phyloP scores from a whole-genome alignment of 2,888 invertebrate species.

The Macaria liturata region DNA sequence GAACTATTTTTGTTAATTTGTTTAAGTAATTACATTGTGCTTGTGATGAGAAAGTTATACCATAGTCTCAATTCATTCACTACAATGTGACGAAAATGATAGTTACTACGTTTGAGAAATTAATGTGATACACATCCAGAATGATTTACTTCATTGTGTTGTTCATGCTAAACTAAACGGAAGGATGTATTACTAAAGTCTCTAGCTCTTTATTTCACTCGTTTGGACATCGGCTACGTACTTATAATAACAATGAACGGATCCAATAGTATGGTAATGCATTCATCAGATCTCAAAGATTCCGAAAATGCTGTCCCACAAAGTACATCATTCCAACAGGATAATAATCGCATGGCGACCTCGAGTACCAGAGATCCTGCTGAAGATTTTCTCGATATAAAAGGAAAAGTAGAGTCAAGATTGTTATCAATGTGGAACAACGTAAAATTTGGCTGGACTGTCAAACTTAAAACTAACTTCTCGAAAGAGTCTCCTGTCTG shows the following conservation, averaged over 20 bases:
- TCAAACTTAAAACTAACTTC: constrained; percentile 89
- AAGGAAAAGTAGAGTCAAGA: constrained; percentile 91
- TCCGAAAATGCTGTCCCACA: constrained; percentile 49
- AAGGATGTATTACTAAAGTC: constrained; percentile 18
- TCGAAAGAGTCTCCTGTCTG: constrained; percentile 95
- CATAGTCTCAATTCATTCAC: background rate
- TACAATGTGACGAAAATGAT: constrained; percentile 9
- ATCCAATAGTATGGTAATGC: constrained; percentile 53
- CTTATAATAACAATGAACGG: constrained; percentile 58
- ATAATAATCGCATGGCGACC: constrained; percentile 51
- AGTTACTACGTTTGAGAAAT: background rate
- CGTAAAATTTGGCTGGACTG: constrained; percentile 93
- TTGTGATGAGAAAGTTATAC: too few species aligned
- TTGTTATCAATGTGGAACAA: constrained; percentile 96
- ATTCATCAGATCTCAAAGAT: constrained; percentile 51
- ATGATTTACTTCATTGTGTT: constrained; percentile 10
- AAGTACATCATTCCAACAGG: constrained; percentile 49
- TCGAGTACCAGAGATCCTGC: constrained; percentile 63
- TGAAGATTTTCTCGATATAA: constrained; percentile 82
- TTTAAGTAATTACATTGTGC: too few species aligned
- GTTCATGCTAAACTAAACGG: constrained; percentile 3
- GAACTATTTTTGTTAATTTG: too few species aligned
- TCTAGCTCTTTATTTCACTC: constrained; percentile 14
- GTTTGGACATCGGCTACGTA: constrained; percentile 17
- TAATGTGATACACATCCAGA: background rate